A percentile compares a stretch with the other conserved stretches of the same genome.
Conservation (phyloP, 1,140 invertebrate genomes). For the Marisa cornuarietis region DNA sequence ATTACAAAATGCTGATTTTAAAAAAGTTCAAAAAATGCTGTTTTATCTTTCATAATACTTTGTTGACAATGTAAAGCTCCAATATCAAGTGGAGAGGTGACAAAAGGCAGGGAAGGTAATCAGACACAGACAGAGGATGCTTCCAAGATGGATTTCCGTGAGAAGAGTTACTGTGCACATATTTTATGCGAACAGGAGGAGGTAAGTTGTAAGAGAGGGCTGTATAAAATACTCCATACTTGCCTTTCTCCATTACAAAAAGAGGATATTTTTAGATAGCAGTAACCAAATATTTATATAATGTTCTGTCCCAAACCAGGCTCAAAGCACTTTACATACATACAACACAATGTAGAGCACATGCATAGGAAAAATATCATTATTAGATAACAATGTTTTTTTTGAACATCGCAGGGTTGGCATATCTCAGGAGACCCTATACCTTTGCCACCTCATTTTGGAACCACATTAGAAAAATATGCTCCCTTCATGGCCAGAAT, state of each 20-base stretch:
- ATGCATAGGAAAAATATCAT: slow-evolving; percentile 36
- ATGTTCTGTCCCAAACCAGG: too few species aligned
- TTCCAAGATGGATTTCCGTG: slow-evolving; percentile 15
- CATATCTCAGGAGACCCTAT: slow-evolving; percentile 41
- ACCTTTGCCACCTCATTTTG: slow-evolving; percentile 35
- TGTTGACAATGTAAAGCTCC: neutral
- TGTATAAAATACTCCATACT: too few species aligned
- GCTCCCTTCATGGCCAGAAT: slow-evolving; percentile 46
- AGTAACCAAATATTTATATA: too few species aligned
- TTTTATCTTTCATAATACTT: neutral
- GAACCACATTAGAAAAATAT: slow-evolving; percentile 33
- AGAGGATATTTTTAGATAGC: too few species aligned
- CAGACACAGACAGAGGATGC: neutral
- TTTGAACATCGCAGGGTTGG: slow-evolving; percentile 41
- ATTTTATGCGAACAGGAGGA: slow-evolving; percentile 58
- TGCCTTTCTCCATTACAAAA: too few species aligned
- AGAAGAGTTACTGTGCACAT: slow-evolving; percentile 42
- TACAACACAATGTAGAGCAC: slow-evolving; percentile 29
- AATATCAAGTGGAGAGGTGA: neutral
- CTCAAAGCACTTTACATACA: too few species aligned
- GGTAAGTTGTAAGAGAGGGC: slow-evolving; percentile 25
- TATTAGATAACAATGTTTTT: too few species aligned
- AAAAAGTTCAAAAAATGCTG: too few species aligned
- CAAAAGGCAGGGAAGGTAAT: neutral
- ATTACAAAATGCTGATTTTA: too few species aligned